Conservation (phyloP, 2,113 vertebrate species). For the Pygoscelis antarcticus region DNA sequence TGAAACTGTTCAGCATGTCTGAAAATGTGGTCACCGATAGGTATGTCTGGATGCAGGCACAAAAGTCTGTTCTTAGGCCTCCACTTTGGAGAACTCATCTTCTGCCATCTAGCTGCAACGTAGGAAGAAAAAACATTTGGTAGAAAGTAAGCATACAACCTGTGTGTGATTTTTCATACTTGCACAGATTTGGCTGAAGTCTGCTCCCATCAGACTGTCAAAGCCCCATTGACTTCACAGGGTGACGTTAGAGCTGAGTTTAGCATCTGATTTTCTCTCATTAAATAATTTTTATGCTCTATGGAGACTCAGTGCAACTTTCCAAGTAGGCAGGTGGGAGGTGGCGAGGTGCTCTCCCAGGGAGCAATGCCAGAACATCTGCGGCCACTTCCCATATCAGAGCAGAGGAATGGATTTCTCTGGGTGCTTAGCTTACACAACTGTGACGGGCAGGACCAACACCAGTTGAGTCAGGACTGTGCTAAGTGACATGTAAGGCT, state of each 20-base stretch:
- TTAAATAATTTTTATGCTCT: not conserved
- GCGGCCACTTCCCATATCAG: not conserved
- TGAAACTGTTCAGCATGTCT: not conserved
- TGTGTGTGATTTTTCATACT: not conserved
- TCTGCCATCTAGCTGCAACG: not conserved
- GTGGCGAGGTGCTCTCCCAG: not conserved
- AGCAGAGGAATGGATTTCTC: not conserved
- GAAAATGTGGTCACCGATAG: not conserved
- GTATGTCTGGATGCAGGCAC: not conserved
- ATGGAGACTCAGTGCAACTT: fast-evolving
- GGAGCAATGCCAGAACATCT: not conserved
- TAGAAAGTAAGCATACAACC: not conserved
- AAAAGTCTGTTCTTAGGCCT: not conserved
- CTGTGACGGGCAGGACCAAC: not conserved
- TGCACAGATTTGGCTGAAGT: not conserved
- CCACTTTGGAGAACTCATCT: not conserved
- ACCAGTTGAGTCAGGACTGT: not conserved
- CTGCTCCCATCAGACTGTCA: not conserved
- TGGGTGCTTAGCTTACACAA: not conserved
- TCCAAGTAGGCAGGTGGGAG: not conserved
- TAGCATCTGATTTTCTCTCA: not conserved
- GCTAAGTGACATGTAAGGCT: not conserved
- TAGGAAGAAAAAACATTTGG: not conserved
- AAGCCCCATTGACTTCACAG: not conserved
- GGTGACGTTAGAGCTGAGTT: not conserved